Base-by-base conservation (phyloP, 2,113 vertebrate genomes). In the Heliornis fulica region DNA sequence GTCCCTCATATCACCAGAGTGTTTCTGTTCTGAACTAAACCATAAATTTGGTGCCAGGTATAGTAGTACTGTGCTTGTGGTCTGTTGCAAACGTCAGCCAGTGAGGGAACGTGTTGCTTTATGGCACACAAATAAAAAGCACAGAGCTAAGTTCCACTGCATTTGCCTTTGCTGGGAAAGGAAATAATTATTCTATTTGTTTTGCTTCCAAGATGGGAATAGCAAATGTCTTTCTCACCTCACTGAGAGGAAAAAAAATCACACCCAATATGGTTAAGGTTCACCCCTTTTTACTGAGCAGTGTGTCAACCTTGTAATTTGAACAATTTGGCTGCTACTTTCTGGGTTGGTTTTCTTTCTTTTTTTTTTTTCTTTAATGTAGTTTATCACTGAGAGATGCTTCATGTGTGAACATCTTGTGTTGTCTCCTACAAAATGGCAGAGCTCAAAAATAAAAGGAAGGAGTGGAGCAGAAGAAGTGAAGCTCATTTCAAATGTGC, bases 121-220 rank as follows among this genome's bases (percentile, higher is more conserved):
- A 84, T 65, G 36, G 53, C 45, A 76, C 15, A 38, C 36, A 56
- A 84, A 21, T 69, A 45, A 93, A 90, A 97, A 92, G 36, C 65
- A 57, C 72, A 78, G 40, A 91, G 43, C 53, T 68, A 89, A 81
- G 57, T 93, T 95, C 80, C 84, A 72, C 65, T 92, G 78, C 11
- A 9, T 92, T 95, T 91, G 84, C 83, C 64, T 93, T 92, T 95
- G 71, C 82, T 94, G 60, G 85, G 76, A 96, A 95, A 96, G 60
- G 83, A 93, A 95, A 82, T 89, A 82, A 93, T 95, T 90, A 93
- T 81, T 92, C 36, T 81, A 21, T 90, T 95, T 95, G 76, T 78
- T 96, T 78, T 89, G 59, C 80, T 91, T 82, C 60, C 87, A 94
- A 80, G 80, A 93, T 92, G 71, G 95, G 71, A 94, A 93, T 22